Base-by-base conservation (phyloP, 2,113 vertebrate species). In the Camelus bactrianus region DNA sequence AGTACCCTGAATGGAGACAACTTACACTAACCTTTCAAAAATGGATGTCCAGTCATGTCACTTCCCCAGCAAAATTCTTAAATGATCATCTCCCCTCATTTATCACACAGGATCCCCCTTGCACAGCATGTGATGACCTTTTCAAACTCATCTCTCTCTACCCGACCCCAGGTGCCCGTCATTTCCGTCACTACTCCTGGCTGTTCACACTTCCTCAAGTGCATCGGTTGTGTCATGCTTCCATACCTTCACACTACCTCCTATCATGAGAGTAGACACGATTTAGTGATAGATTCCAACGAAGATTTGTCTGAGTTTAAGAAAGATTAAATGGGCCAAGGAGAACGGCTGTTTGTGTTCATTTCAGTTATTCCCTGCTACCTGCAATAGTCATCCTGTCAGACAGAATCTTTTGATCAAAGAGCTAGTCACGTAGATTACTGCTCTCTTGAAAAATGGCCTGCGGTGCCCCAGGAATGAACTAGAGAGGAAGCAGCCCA, bases 361-460 rank as follows among this genome's bases (percentile, higher is more conserved):
- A 64, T 81, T 94, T 93, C 70, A 38, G 86, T 48, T 80, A 80
- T 84, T 97, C 70, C 65, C 84, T 76, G 52, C 58, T 80, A 54
- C 58, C 90, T 93, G 54, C 50, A 87, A 70, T 28, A 90, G 92
- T 96, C 84, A 94, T 70, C 76, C 46, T 84, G 38, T 46, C 65
- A 67, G 80, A 96, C 75, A 95, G 83, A 93, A 92, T 93, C 96
- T 95, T 97, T 87, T 96, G 90, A 96, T 97, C 94, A 96, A 95
- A 75, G 95, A 96, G 96, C 92, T 94, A 90, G 94, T 96, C 93
- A 96, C 60, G 30, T 95, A 88, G 80, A 96, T 91, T 93, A 96
- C n/a, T 88, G 91, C 76, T 77, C 80, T 70, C 75, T 96, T 97
- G 91, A 96, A 90, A 97, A 97, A 95, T 96, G 95, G 75, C 80